Percentiles rank a stretch among this genome's conserved stretches.
Evolutionary conservation across 2,888 invertebrate genomes (phyloP).

Genomic region (Linnaemya vulpina): DNA sequence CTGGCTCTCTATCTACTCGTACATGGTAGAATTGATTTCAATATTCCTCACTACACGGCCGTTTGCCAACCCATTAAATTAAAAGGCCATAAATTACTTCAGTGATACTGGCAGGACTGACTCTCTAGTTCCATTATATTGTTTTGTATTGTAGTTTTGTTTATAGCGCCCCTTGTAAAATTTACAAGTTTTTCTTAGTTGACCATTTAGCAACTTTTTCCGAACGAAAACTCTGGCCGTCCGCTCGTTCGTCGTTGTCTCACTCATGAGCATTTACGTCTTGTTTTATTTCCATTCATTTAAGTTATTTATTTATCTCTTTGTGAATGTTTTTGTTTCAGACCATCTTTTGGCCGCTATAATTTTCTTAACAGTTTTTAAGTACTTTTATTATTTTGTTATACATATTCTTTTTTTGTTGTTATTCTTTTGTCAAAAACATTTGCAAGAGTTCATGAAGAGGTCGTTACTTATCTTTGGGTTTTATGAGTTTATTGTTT

Average conservation of each 20-base stretch:
- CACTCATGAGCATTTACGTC: conserved; percentile 19
- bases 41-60: conserved; percentile 66
- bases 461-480: conserved; percentile 50
- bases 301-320: conserved; percentile 33
- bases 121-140: conserved; percentile 24
- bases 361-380: conserved; percentile 73
- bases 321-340: conserved; percentile 33
- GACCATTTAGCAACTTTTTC: conserved; percentile 53
- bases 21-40: conserved; percentile 11
- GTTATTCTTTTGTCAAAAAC: conserved; percentile 23
- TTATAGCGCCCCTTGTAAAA: conserved; percentile 70
- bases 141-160: conserved; percentile 65
- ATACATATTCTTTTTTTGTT: too few relatives aligned
- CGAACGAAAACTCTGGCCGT: neutral
- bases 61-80: conserved; percentile 82
- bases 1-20: too few relatives aligned
- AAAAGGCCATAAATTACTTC: conserved; percentile 82
- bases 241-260: neutral
- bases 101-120: conserved; percentile 33
- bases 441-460: conserved; percentile 52
- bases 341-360: conserved; percentile 45
- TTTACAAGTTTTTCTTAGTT: conserved; percentile 57
- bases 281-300: conserved; percentile 60
- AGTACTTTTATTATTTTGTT: conserved; percentile 40
- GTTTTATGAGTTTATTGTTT: conserved; percentile 50